phyloP scores from a whole-genome alignment of 2,113 vertebrate genomes.

The Vidua macroura region DNA sequence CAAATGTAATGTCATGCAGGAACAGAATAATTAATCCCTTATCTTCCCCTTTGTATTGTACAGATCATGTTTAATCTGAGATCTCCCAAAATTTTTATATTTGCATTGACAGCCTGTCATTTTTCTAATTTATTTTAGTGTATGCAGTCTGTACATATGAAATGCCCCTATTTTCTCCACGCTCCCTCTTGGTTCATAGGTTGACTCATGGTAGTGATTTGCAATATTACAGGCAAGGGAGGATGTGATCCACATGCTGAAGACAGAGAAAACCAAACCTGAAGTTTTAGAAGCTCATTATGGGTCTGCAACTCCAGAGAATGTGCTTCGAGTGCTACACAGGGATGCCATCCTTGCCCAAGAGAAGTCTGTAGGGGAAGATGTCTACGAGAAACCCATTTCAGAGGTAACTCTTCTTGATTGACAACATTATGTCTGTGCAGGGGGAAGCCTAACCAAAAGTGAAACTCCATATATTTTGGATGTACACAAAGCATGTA shows the following conservation, averaged over 20 bases:
- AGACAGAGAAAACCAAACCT: conserved; percentile 82
- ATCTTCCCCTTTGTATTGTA: neutral
- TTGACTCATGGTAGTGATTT: conserved; percentile 43
- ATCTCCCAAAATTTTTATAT: neutral
- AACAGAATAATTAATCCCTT: neutral
- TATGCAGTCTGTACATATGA: neutral
- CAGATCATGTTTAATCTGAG: neutral
- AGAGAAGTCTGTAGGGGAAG: conserved; percentile 72
- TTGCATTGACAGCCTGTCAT: neutral
- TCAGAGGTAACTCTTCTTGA: conserved; percentile 81
- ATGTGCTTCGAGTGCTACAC: conserved; percentile 86
- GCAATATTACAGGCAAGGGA: conserved; percentile 85
- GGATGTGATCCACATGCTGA: conserved; percentile 92
- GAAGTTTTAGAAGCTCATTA: conserved; percentile 91
- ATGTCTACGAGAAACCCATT: conserved; percentile 93
- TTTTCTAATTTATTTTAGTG: neutral
- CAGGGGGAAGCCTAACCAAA: neutral
- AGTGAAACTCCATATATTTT: neutral
- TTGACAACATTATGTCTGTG: neutral
- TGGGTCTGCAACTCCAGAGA: conserved; percentile 81
- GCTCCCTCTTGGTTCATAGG: neutral
- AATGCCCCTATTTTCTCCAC: neutral
- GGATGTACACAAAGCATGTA: neutral
- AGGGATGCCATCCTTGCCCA: conserved; percentile 82
- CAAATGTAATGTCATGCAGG: neutral